phyloP scores from a whole-genome alignment of 2,888 invertebrate species.

The Eurois occulta region DNA sequence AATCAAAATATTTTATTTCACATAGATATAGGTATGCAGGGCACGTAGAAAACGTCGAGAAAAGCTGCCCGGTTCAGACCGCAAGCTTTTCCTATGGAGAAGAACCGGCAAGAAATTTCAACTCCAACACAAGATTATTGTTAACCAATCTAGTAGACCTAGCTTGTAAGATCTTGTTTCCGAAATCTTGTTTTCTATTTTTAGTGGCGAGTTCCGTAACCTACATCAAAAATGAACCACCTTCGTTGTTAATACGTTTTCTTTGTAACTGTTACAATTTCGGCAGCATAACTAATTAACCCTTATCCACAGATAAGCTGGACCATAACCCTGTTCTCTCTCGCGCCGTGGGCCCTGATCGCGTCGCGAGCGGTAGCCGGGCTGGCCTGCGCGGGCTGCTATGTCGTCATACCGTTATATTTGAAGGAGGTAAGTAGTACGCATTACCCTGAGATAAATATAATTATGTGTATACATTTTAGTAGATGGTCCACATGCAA shows the following conservation, averaged over 20 bases:
- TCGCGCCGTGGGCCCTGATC: conserved; percentile 87
- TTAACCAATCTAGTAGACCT: no score
- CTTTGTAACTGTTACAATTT: background rate
- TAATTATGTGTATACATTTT: background rate
- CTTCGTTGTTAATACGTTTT: background rate
- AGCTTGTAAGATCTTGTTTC: no score
- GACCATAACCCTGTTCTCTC: conserved; percentile 83
- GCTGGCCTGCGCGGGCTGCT: conserved; percentile 87
- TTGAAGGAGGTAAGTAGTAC: conserved; percentile 82
- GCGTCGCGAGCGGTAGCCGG: conserved; percentile 84
- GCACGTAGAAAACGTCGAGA: no score
- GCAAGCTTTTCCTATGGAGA: no score
- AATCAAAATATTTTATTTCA: no score
- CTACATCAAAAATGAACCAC: no score
- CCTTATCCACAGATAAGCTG: conserved; percentile 81
- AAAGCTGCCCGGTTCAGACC: no score
- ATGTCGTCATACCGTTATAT: conserved; percentile 87
- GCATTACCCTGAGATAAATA: background rate
- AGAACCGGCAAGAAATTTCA: no score
- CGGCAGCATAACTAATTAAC: background rate
- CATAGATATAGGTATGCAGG: no score
- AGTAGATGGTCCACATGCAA: background rate
- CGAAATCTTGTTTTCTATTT: no score
- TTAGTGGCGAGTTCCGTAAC: no score
- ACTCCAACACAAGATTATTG: no score